Percentiles rank a stretch among this genome's conserved stretches.
These are phyloP conservation scores for Mico argentatus DNA, from an alignment of 2,797 vertebrate species.

Conservation along the genomic window DNA sequence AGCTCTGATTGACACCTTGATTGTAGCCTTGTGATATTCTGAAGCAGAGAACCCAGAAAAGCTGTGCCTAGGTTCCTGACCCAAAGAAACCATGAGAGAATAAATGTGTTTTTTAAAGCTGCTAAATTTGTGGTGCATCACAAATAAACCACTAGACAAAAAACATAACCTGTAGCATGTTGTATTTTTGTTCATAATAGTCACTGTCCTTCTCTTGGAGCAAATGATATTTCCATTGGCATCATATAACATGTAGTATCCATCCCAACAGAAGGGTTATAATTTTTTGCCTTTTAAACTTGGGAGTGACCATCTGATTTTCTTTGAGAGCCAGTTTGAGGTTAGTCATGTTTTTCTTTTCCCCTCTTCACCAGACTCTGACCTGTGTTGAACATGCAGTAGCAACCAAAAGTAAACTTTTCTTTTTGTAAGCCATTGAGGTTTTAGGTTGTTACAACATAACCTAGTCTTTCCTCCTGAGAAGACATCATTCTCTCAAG, in stretches of 20 bases:
- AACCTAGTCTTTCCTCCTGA: neutral
- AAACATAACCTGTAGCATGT: neutral
- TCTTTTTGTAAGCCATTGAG: neutral
- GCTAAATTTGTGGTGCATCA: neutral
- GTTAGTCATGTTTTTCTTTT: neutral
- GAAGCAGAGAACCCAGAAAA: constrained; percentile 3
- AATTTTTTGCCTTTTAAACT: constrained; percentile 2
- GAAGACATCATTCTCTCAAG: neutral
- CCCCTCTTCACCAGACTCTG: neutral
- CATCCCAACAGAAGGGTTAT: neutral
- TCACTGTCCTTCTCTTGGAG: neutral
- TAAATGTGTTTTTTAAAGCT: neutral
- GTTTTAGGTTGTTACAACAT: neutral
- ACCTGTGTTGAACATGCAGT: neutral
- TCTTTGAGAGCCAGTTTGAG: neutral
- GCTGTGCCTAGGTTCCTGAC: neutral
- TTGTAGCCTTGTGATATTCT: neutral
- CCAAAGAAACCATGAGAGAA: neutral
- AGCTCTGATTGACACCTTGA: neutral
- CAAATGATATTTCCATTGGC: neutral
- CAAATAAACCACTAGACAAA: neutral
- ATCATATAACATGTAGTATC: neutral
- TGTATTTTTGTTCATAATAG: neutral
- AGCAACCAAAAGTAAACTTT: neutral
- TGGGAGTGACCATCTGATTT: neutral